Percentiles rank a stretch among this genome's conserved stretches.
phyloP scores from a whole-genome alignment of 2,113 vertebrate species.

The Gymnorhina tibicen region DNA sequence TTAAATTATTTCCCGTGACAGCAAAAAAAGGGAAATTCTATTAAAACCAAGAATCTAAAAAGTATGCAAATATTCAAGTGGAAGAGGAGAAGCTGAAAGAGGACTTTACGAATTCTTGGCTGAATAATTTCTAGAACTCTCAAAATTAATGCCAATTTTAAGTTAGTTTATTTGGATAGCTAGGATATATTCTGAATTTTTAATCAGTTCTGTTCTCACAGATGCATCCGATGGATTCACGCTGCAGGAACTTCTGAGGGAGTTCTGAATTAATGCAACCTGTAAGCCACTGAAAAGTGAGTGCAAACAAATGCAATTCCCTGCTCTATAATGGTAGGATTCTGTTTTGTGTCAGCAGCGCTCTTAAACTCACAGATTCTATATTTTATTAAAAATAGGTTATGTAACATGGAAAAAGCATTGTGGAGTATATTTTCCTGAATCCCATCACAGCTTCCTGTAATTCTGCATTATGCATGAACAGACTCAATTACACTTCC shows the following conservation, averaged over 20 bases:
- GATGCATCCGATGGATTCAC: not conserved
- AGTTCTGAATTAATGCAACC: not conserved
- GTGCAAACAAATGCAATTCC: not conserved
- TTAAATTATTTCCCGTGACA: not conserved
- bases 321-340: not conserved
- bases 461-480: not conserved
- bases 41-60: not conserved
- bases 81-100: not conserved
- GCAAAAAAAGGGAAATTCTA: not conserved
- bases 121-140: not conserved
- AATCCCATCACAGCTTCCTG: not conserved
- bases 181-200: not conserved
- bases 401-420: not conserved
- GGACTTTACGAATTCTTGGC: not conserved
- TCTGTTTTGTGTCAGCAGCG: not conserved
- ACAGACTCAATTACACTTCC: not conserved
- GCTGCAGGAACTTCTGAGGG: not conserved
- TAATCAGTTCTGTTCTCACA: not conserved
- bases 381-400: not conserved
- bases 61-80: not conserved
- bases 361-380: not conserved
- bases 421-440: not conserved
- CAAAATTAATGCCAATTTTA: not conserved
- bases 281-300: not conserved
- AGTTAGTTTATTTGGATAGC: not conserved